These are phyloP conservation scores for Atherinosoma microstoma DNA, from an alignment of 2,797 vertebrate species.

Conservation along the genomic window DNA sequence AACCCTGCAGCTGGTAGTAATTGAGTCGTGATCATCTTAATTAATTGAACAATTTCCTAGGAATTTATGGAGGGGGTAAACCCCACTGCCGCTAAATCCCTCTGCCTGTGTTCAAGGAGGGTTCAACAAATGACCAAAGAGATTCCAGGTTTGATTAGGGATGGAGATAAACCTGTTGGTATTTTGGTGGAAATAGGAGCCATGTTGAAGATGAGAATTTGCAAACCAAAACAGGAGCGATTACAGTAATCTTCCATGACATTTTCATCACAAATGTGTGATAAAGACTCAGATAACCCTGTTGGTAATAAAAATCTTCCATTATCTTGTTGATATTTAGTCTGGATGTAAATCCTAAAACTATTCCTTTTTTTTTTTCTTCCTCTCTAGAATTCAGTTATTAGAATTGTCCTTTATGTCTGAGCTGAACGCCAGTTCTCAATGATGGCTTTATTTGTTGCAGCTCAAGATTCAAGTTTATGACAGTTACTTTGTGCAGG, in stretches of 20 bases:
- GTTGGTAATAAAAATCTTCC: background rate
- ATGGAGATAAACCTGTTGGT: conserved; percentile 25
- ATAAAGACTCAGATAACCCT: background rate
- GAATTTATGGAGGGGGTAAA: conserved; percentile 86
- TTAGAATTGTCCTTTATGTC: background rate
- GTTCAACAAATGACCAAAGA: conserved; percentile 71
- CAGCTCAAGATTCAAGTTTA: background rate
- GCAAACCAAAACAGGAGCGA: conserved; percentile 9
- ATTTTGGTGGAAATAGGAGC: conserved; percentile 23
- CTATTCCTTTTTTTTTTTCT: background rate
- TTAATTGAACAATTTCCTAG: conserved; percentile 92
- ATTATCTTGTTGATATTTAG: background rate
- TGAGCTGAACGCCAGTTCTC: background rate
- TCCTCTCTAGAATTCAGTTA: background rate
- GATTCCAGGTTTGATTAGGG: conserved; percentile 72
- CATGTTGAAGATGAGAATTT: conserved; percentile 22
- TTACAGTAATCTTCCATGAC: conserved; percentile 17
- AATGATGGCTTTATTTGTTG: background rate
- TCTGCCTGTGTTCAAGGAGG: conserved; percentile 63
- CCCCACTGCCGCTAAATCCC: conserved; percentile 64
- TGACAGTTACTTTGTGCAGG: background rate
- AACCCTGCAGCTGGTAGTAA: conserved; percentile 93
- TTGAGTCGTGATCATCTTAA: conserved; percentile 91
- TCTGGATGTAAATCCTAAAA: background rate
- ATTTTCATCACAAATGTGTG: background rate